These are phyloP conservation scores for Rhagonycha fulva DNA, from an alignment of 2,888 invertebrate genomes.

Conservation along the genomic window DNA sequence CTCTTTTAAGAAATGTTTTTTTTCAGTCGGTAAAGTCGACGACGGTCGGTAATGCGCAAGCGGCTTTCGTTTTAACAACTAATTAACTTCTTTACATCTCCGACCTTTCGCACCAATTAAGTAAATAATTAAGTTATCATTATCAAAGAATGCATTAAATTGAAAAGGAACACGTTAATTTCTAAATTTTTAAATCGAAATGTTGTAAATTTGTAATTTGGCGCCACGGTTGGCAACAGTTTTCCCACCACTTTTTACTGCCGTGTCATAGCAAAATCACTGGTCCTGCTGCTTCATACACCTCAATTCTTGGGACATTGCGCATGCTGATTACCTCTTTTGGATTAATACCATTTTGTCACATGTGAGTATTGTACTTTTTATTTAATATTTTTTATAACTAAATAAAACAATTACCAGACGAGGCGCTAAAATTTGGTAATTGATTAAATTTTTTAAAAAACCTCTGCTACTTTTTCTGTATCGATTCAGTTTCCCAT, in stretches of 20 bases:
- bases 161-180: not conserved
- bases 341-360: conserved; percentile 87
- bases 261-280: not conserved
- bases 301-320: conserved; percentile 44
- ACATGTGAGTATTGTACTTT: conserved; percentile 75
- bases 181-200: not conserved
- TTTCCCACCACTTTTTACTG: not conserved
- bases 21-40: too few relatives aligned
- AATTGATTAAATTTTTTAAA: not conserved
- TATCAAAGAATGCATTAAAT: too few relatives aligned
- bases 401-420: conserved; percentile 4
- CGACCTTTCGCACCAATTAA: too few relatives aligned
- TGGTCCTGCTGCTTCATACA: not conserved
- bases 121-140: too few relatives aligned
- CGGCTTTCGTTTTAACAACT: too few relatives aligned
- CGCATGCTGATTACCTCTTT: conserved; percentile 78
- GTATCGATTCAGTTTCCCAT: not conserved
- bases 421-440: not conserved
- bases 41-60: too few relatives aligned
- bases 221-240: not conserved
- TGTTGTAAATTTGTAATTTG: not conserved
- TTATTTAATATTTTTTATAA: conserved; percentile 26
- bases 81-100: too few relatives aligned
- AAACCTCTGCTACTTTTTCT: not conserved
- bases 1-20: too few relatives aligned